These are phyloP conservation scores for Protonibea diacanthus DNA, from an alignment of 2,797 vertebrate species.

Conservation along the genomic window DNA sequence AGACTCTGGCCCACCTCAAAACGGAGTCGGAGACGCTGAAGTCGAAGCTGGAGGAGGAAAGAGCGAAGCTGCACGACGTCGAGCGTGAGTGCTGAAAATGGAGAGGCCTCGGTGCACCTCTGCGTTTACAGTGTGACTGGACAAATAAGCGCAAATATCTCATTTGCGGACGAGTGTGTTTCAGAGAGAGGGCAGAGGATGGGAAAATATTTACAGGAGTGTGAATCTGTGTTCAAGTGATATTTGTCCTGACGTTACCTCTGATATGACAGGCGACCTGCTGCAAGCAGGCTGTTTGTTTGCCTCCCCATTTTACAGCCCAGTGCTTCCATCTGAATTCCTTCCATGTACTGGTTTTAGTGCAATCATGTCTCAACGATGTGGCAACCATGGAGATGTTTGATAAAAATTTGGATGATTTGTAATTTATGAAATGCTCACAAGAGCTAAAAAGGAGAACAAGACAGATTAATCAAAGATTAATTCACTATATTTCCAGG, in stretches of 20 bases:
- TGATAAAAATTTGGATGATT: not conserved
- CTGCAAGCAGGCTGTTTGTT: constrained; percentile 44
- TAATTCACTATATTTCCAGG: constrained; percentile 24
- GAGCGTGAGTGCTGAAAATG: constrained; percentile 91
- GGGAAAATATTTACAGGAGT: not conserved
- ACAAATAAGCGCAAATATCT: constrained; percentile 14
- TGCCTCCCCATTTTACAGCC: constrained; percentile 58
- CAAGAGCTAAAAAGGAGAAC: not conserved
- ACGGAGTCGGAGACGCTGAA: constrained; percentile 96
- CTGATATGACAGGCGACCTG: constrained; percentile 18
- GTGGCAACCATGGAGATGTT: not conserved
- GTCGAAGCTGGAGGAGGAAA: constrained; percentile 96
- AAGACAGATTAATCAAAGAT: constrained; percentile 39
- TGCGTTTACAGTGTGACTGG: constrained; percentile 34
- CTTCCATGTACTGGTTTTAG: not conserved
- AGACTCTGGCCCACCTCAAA: constrained; percentile 93
- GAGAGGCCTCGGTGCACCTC: constrained; percentile 71
- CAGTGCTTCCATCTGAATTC: constrained; percentile 36
- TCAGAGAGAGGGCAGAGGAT: too few relatives aligned
- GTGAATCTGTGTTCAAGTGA: not conserved
- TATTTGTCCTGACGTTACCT: constrained; percentile 18
- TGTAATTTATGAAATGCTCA: not conserved
- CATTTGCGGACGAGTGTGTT: not conserved
- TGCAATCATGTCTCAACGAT: constrained; percentile 18
- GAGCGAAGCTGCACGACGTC: constrained; percentile 99